Conservation (phyloP, 2,888 invertebrate genomes). For the Diarsia dahlii region DNA sequence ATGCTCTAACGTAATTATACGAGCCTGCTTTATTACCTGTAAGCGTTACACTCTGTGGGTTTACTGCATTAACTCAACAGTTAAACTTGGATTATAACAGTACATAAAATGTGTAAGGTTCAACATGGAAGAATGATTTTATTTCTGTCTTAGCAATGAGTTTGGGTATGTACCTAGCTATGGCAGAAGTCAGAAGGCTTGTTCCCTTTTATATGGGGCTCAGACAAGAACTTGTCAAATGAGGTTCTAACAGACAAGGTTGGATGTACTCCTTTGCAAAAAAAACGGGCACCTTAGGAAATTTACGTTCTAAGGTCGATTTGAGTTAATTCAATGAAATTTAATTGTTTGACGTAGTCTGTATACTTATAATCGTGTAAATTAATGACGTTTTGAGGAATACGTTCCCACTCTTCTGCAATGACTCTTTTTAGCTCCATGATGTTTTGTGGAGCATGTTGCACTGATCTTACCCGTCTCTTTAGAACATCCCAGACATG, state of each 20-base stretch:
- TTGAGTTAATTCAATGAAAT: too few species aligned
- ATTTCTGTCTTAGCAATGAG: not conserved
- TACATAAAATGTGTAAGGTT: conserved; percentile 28
- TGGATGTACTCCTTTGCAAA: not conserved
- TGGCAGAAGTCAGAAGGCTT: not conserved
- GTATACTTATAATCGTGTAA: too few species aligned
- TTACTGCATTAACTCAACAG: conserved; percentile 25
- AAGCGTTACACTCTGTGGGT: conserved; percentile 31
- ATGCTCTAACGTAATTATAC: conserved; percentile 48
- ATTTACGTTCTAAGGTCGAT: too few species aligned
- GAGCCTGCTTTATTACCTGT: conserved; percentile 52
- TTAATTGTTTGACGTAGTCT: too few species aligned
- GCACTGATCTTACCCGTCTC: too few species aligned
- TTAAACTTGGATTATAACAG: conserved; percentile 40
- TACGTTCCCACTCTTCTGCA: too few species aligned
- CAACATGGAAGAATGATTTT: conserved; percentile 28
- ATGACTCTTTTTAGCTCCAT: too few species aligned
- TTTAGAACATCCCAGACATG: too few species aligned
- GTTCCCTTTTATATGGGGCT: not conserved
- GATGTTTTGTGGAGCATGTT: too few species aligned
- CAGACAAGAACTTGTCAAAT: not conserved
- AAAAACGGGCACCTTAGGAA: too few species aligned
- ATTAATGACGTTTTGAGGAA: too few species aligned
- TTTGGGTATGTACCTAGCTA: not conserved
- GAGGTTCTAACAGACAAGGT: not conserved